Evolutionary conservation across 1,140 invertebrate species (phyloP), one percentile per base, ranked within the genome.

Genomic region (Alviniconcha marisindica): DNA sequence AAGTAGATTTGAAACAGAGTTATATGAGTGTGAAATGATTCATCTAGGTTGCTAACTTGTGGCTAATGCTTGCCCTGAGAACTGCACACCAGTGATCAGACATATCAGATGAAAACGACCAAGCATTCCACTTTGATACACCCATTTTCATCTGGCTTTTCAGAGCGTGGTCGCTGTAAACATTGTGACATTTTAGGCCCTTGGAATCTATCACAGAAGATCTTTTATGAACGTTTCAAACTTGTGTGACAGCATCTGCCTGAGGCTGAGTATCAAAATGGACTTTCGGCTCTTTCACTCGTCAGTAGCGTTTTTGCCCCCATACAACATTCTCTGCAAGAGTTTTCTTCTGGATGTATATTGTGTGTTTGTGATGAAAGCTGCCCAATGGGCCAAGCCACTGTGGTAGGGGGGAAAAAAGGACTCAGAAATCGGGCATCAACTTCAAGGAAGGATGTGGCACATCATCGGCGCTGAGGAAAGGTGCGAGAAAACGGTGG

Each of bases 61-160:
- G 73, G 73, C 73, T 76, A 28, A 54, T 54, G 73, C 44, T 54
- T 76, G 73, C 44, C 44, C 73, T 31, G 42, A 51, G 10, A 51
- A 51, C 40, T 78, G 36, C 78, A 66, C 60, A 80, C 78, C 78
- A 80, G 56, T 40, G 56, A 80, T 44, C 56, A 60, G 78, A 80
- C 78, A 80, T 80, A 80, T 80, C 78, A 80, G 78, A 38, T 80
- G 73, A 80, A 80, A 80, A 69, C 28, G 56, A 80, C 78, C 60
- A 80, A 80, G 56, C 78, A 80, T 80, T 80, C 78, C 78, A 80
- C 38, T 14, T 44, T 42, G 38, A 38, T 42, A 76, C 73, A 38
- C 73, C 73, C 73, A 76, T 76, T 76, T 76, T 76, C 73, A 76
- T 76, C 73, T 76, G 73, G 73, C 73, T 76, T 76, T 76, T 63